Percentiles rank a stretch among this genome's conserved stretches.
These are phyloP conservation scores for Clarias laeviceps DNA, from an alignment of 2,797 vertebrate species.

Conservation along the genomic window DNA sequence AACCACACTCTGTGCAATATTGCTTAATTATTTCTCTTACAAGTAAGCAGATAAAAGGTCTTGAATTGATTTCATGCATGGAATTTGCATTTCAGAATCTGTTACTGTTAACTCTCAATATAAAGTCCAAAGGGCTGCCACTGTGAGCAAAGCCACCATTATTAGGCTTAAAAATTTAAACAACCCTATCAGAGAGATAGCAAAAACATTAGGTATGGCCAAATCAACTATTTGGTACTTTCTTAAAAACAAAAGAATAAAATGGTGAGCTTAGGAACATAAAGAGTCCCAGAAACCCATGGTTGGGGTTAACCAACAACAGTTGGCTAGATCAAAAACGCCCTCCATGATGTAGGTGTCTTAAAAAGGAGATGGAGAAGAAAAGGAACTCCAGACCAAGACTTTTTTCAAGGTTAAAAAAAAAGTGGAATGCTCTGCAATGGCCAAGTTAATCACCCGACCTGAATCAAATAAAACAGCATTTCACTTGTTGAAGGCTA, in stretches of 20 bases:
- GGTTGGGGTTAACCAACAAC: background rate
- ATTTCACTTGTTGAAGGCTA: background rate
- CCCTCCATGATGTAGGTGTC: background rate
- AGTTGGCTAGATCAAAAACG: background rate
- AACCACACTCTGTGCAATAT: background rate
- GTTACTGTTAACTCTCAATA: background rate
- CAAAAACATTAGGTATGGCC: constrained; percentile 48
- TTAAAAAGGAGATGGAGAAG: background rate
- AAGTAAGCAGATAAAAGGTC: background rate
- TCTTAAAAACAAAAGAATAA: background rate
- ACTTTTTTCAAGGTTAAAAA: background rate
- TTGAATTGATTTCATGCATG: background rate
- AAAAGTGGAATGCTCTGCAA: background rate
- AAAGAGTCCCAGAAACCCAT: background rate
- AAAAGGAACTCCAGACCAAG: background rate
- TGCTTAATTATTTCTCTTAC: background rate
- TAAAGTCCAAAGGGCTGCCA: background rate
- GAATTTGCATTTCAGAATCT: background rate
- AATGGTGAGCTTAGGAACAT: background rate
- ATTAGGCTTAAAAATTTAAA: background rate
- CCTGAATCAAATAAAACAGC: background rate
- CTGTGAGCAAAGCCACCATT: background rate
- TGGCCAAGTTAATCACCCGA: background rate
- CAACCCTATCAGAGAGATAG: background rate
- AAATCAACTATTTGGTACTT: constrained; percentile 43